Evolutionary conservation across 2,888 invertebrate species (phyloP).

Genomic region (Dasysyrphus albostriatus): DNA sequence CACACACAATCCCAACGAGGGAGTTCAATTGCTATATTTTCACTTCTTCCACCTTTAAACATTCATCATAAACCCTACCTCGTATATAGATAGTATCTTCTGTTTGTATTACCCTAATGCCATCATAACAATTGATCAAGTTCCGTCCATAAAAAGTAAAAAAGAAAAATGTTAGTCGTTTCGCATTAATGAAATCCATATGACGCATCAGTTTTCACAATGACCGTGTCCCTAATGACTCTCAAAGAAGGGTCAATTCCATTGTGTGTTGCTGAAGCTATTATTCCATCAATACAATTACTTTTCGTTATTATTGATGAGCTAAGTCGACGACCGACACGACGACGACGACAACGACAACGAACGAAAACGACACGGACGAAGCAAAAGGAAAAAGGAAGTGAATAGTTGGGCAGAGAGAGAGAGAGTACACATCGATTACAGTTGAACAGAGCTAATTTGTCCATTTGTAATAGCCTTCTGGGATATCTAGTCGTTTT

Average conservation of each 20-base stretch:
- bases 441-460: slow-evolving; percentile 60
- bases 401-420: slow-evolving; percentile 13
- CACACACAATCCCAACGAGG: background rate
- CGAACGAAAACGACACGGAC: background rate
- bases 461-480: slow-evolving; percentile 53
- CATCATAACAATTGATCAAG: slow-evolving; percentile 45
- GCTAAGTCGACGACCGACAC: background rate
- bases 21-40: background rate
- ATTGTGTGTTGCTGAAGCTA: slow-evolving; percentile 54
- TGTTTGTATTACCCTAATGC: slow-evolving; percentile 39
- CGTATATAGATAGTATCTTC: slow-evolving; percentile 2
- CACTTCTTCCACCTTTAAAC: slow-evolving; percentile 8
- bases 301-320: slow-evolving; percentile 61
- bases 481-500: background rate
- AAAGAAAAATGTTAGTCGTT: slow-evolving; percentile 6
- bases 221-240: slow-evolving; percentile 45
- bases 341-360: background rate
- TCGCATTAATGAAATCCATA: slow-evolving; percentile 51
- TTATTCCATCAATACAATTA: slow-evolving; percentile 68
- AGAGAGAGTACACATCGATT: slow-evolving; percentile 26
- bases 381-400: background rate
- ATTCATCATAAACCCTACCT: slow-evolving; percentile 27
- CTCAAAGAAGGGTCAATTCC: slow-evolving; percentile 51
- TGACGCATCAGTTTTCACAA: slow-evolving; percentile 30
- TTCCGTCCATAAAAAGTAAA: slow-evolving; percentile 11